A percentile compares a stretch with the other conserved stretches of the same genome.
These are phyloP conservation scores for Neoitamus cyanurus DNA, from an alignment of 2,888 invertebrate genomes.

Conservation along the genomic window DNA sequence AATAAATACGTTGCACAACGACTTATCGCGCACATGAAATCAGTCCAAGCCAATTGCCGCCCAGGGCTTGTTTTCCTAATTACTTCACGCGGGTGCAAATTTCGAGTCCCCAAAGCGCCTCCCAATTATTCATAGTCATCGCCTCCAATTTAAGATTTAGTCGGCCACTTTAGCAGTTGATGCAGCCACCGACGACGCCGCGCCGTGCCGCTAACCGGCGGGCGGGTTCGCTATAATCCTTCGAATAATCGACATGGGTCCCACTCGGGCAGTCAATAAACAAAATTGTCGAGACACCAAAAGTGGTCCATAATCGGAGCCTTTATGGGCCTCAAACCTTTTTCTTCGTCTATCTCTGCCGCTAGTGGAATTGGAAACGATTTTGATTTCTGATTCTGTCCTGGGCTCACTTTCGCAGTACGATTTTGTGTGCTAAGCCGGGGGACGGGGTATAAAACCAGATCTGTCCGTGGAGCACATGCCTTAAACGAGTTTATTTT, in stretches of 20 bases:
- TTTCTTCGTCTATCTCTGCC: neutral
- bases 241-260: neutral
- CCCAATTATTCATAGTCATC: neutral
- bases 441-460: neutral
- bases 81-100: neutral
- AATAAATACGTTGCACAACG: slow-evolving; percentile 14
- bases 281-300: neutral
- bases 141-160: neutral
- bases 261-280: neutral
- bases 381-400: neutral
- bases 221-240: neutral
- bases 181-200: neutral
- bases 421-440: neutral
- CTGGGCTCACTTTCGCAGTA: neutral
- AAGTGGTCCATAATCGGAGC: neutral
- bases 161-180: neutral
- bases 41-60: neutral
- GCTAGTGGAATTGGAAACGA: neutral
- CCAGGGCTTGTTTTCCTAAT: neutral
- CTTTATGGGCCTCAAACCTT: neutral
- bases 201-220: too few species aligned
- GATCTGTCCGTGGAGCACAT: slow-evolving; percentile 28
- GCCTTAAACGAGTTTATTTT: slow-evolving; percentile 32
- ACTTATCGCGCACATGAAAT: neutral
- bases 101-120: neutral